Percentiles rank a stretch among this genome's conserved stretches.
Evolutionary conservation across 2,113 vertebrate genomes (phyloP).

Genomic region (Paralichthys olivaceus): DNA sequence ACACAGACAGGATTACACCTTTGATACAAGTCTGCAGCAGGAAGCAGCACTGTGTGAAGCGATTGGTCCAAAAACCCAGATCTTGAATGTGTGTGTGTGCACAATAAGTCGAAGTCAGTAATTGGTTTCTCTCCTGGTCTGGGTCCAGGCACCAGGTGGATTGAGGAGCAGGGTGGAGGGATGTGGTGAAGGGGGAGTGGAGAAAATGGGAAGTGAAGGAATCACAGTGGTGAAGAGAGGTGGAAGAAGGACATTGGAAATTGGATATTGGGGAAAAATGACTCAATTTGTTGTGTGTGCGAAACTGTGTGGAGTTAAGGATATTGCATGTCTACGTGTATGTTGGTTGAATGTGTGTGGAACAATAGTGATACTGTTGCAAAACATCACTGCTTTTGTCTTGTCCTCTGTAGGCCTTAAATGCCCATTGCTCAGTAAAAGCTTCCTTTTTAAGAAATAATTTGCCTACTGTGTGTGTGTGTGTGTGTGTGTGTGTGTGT

Average conservation of each 20-base stretch:
- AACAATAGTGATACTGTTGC: slow-evolving; percentile 7
- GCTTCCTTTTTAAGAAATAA: slow-evolving; percentile 20
- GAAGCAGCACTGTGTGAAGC: slow-evolving; percentile 11
- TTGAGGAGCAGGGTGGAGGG: slow-evolving; percentile 14
- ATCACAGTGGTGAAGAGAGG: slow-evolving; percentile 17
- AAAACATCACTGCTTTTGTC: slow-evolving; percentile 23
- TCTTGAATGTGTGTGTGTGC: neutral
- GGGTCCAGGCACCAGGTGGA: slow-evolving; percentile 32
- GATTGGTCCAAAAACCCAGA: slow-evolving; percentile 2
- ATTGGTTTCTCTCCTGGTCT: slow-evolving; percentile 58
- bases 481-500: neutral
- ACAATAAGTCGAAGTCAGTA: slow-evolving; percentile 9
- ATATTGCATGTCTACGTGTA: neutral
- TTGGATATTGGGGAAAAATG: slow-evolving; percentile 39
- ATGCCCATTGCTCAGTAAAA: neutral
- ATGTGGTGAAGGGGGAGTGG: slow-evolving; percentile 19
- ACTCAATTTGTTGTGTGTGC: slow-evolving; percentile 20
- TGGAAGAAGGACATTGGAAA: slow-evolving; percentile 38
- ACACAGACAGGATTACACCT: slow-evolving; percentile 6
- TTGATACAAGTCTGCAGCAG: slow-evolving; percentile 17
- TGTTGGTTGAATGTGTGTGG: neutral
- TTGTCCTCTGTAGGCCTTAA: slow-evolving; percentile 17
- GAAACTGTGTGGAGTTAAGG: neutral
- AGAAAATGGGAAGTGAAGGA: slow-evolving; percentile 3
- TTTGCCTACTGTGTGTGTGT: slow-evolving; percentile 8